A percentile compares a stretch with the other conserved stretches of the same genome.
Evolutionary conservation across 2,888 invertebrate genomes (phyloP).

Genomic region (Scrobipalpa atriplicella): DNA sequence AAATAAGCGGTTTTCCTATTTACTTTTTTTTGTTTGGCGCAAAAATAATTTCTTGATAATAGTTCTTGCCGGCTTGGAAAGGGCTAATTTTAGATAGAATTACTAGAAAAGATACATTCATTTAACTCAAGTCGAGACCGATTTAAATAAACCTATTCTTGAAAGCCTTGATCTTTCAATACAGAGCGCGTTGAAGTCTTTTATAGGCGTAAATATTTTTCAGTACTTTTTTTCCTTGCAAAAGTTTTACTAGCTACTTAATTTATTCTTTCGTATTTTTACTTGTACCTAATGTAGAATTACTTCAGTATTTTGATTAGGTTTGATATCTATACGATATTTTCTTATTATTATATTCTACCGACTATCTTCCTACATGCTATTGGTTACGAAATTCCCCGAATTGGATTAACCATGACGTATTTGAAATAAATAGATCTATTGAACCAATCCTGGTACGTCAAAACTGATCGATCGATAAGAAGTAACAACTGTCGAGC

Average conservation of each 20-base stretch:
- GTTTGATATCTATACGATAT: too few relatives aligned
- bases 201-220: slow-evolving; percentile 2
- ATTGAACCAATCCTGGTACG: background rate
- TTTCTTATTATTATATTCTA: too few relatives aligned
- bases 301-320: background rate
- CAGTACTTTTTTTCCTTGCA: background rate
- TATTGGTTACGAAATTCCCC: background rate
- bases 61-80: background rate
- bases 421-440: background rate
- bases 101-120: background rate
- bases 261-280: background rate
- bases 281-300: background rate
- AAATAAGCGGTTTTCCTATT: slow-evolving; percentile 34
- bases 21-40: slow-evolving; percentile 20
- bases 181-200: slow-evolving; percentile 14
- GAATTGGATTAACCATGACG: slow-evolving; percentile 8
- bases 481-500: background rate
- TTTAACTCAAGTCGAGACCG: too few relatives aligned
- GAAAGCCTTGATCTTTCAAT: background rate
- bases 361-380: too few relatives aligned
- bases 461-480: slow-evolving; percentile 20
- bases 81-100: too few relatives aligned
- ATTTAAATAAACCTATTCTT: background rate
- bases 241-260: background rate
- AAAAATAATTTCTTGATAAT: slow-evolving; percentile 1